Base-by-base conservation (phyloP, 2,797 vertebrate genomes). In the Lindbergichthys nudifrons region DNA sequence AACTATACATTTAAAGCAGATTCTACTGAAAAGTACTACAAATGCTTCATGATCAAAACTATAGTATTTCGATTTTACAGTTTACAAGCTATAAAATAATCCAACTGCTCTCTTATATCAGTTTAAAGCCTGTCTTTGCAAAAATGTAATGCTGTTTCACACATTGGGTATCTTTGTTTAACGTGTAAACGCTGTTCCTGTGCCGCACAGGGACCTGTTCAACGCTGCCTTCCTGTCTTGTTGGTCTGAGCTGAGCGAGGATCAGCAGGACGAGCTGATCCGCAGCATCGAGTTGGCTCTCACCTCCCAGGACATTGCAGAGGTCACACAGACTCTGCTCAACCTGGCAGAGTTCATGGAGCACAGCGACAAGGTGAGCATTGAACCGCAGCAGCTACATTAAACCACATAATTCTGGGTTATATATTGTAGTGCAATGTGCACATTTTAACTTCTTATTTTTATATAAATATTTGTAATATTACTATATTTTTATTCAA, bases 281-380 rank as follows among this genome's bases (percentile, higher is more conserved):
- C 95, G 97, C 81, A 99, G 98, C 92, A 99, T 99, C 0, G 98
- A 99, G 84, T 62, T 98, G 69, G 98, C 98, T 0, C 94, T 99
- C 72, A 99, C 97, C 10, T 98, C 98, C 2, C 98, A 99, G 89
- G 98, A 99, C 90, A 99, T 99, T 0, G 97, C 98, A 0, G 98
- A 99, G 84, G 98, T 99, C 93, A 99, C 98, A 0, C 98, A 99
- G 89, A 99, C 98, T 0, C 94, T 99, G 36, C 95, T 99, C 42
- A 99, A 99, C 90, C 89, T 99, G 91, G 98, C 98, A 0, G 98
- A 99, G 82, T 99, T 99, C 91, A 99, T 99, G 98, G 98, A 99
- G 78, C 98, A 99, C 93, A 99, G 98, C 48, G 98, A 99, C 93
- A 99, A 99, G 97, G 98, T 99, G 73, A 81, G 84, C 43, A 57